Evolutionary conservation across 2,797 vertebrate species (phyloP), one percentile per base, ranked within the genome.

Genomic region (Mormyrus proboscirostris): DNA sequence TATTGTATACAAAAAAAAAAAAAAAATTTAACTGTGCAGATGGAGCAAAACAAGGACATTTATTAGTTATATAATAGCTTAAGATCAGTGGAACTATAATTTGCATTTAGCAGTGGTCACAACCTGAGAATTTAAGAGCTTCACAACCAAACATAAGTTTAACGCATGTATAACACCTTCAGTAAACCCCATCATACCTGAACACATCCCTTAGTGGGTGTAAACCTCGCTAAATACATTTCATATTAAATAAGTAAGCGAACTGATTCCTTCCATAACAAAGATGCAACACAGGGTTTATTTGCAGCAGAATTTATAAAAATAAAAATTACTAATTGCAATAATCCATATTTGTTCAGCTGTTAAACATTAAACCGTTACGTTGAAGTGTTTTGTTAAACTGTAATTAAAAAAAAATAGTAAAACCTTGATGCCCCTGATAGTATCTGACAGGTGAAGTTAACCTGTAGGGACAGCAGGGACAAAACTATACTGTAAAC

Each of bases 31-130:
- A 86, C 22, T 57, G 47, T 53, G 50, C 51, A 57, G 50, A 38
- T 55, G 25, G 85, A 12, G 53, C n/a, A 86, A 33, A 29, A 33
- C 5, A 38, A 55, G 4, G 12, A 57, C 53, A 38, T 51, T 29
- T 85, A 25, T 5, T 79, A 79, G 33, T 44, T 44, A 41, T 79
- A 79, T n/a, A 55, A 86, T 9, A 86, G 49, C 50, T 29, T 86
- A 86, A 86, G 49, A 14, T 86, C 25, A 86, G 51, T 69, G 76
- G 88, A 79, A 2, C 76, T 47, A 62, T 44, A 57, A 84, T 85
- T 89, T 50, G 25, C 38, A 19, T 73, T 51, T 25, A 88, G 6
- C 85, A 84, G 90, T 90, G 90, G 89, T 90, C 89, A 89, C 90
- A 65, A 51, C 90, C 16, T 55, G 87, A 41, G 49, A 83, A 85